A percentile compares a stretch with the other conserved stretches of the same genome.
Evolutionary conservation across 2,113 vertebrate genomes (phyloP).

Genomic region (Lipophrys pholis): DNA sequence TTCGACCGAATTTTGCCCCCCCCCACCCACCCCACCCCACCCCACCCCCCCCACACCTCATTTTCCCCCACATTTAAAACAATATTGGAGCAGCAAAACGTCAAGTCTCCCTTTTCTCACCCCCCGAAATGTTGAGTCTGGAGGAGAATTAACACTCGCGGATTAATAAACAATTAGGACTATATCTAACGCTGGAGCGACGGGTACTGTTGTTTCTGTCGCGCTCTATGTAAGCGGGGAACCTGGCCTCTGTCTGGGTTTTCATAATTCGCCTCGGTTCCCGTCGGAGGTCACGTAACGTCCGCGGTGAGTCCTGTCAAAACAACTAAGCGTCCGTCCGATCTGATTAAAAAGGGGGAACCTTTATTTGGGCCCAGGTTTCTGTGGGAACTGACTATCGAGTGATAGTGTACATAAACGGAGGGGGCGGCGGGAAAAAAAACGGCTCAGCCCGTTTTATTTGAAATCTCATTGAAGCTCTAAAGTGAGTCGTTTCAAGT

Average conservation of each 20-base stretch:
- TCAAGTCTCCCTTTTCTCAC: background rate
- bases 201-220: too few relatives aligned
- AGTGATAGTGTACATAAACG: conserved; percentile 56
- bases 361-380: conserved; percentile 52
- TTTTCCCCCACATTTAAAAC: conserved; percentile 37
- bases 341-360: conserved; percentile 41
- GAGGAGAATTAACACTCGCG: background rate
- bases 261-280: conserved; percentile 27
- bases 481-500: too few relatives aligned
- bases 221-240: background rate
- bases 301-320: conserved; percentile 41
- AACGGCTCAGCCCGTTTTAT: too few relatives aligned
- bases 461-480: too few relatives aligned
- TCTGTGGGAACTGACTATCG: conserved; percentile 54
- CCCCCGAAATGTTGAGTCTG: background rate
- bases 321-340: conserved; percentile 44
- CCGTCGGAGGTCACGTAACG: conserved; percentile 45
- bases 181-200: background rate
- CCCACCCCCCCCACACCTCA: conserved; percentile 18
- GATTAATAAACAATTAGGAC: background rate
- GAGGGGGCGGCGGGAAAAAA: conserved; percentile 24
- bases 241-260: background rate
- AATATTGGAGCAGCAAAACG: background rate
- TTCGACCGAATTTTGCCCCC: conserved; percentile 39
- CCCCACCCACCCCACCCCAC: conserved; percentile 16